Base-by-base conservation (phyloP, 1,140 invertebrate genomes). In the Euura lappo region DNA sequence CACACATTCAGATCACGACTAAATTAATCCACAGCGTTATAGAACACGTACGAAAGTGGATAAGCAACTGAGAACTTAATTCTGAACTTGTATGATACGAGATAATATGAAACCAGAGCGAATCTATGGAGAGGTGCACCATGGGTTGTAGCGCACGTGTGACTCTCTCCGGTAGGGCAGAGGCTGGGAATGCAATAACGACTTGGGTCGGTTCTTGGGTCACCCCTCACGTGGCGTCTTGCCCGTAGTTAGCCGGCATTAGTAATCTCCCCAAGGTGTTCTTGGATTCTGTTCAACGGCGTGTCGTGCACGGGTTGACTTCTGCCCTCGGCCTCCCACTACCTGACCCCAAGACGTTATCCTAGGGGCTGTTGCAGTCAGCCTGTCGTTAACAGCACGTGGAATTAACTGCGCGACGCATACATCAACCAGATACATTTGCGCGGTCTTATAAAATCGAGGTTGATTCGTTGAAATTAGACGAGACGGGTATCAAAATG, bases 11-110 rank as follows among this genome's bases (percentile, higher is more conserved):
- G n/a, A n/a, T 7, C 47, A 51, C 47, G 47, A n/a, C 2, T 51
- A 51, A 51, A n/a, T 51, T 51, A 51, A 51, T 51, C 47, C 11
- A n/a, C 7, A 51, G 78, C 78, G 79, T 80, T 84, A 83, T 78
- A 69, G 65, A 76, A 81, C 85, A 87, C 85, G 85, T 86, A 86
- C 81, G 78, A 85, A 85, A 85, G 79, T 84, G 82, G 81, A 86
- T 86, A 85, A 85, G 80, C 83, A 83, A 81, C 76, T 76, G 70
- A 75, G 75, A 86, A 86, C 78, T 86, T 85, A 79, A 82, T 84
- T 84, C 80, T 78, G 47, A 51, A 51, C 47, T 51, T n/a, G 47
- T 51, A 51, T 2, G n/a, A 51, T 7, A 51, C 28, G 28, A 51
- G 47, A 28, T 28, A 28, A 28, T 28, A 28, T 28, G 28, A 28